phyloP scores from a whole-genome alignment of 2,113 vertebrate genomes.

The Ptilonorhynchus violaceus region DNA sequence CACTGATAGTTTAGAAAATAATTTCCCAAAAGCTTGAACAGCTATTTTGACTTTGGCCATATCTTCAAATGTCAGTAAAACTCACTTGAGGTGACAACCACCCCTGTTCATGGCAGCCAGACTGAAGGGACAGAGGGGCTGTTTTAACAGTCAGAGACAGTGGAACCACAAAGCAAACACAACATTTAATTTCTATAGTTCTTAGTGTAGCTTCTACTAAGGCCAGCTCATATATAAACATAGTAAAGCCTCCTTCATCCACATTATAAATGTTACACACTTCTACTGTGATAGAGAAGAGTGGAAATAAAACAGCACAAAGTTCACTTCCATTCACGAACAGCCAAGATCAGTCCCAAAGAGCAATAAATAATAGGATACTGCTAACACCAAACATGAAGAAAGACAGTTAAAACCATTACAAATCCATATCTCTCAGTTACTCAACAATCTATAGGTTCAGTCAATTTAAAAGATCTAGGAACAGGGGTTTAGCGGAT shows the following conservation, averaged over 20 bases:
- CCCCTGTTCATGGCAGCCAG: not conserved
- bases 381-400: not conserved
- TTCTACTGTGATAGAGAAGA: not conserved
- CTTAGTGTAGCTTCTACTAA: not conserved
- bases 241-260: not conserved
- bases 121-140: not conserved
- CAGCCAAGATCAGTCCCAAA: not conserved
- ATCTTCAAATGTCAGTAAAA: not conserved
- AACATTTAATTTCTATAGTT: not conserved
- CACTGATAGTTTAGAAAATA: not conserved
- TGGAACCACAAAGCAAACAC: not conserved
- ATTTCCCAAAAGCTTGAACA: not conserved
- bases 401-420: constrained; percentile 6
- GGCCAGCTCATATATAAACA: not conserved
- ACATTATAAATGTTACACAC: not conserved
- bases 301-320: not conserved
- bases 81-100: not conserved
- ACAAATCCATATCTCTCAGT: constrained; percentile 27
- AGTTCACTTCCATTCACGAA: not conserved
- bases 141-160: not conserved
- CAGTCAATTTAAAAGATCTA: constrained; percentile 68
- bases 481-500: constrained; percentile 67
- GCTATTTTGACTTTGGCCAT: not conserved
- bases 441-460: constrained; percentile 56
- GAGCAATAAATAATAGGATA: not conserved